Evolutionary conservation across 2,888 invertebrate species (phyloP).

Genomic region (Molorchus minor): DNA sequence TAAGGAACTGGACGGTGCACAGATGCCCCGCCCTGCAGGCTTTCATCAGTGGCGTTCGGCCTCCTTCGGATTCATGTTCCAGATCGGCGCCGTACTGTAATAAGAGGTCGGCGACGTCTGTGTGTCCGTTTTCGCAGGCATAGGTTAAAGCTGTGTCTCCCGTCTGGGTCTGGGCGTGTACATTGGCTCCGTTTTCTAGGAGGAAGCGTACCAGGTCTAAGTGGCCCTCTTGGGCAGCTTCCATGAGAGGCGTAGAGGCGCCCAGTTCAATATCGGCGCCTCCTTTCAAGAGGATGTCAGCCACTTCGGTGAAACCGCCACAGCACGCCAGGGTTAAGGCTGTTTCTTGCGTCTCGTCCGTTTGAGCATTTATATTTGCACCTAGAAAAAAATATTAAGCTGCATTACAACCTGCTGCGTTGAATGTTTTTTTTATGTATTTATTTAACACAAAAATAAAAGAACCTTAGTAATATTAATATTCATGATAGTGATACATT

Average conservation of each 20-base stretch:
- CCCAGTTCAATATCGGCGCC: slow-evolving; percentile 95
- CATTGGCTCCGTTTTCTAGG: slow-evolving; percentile 85
- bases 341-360: slow-evolving; percentile 98
- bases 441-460: too few species aligned
- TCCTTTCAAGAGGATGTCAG: slow-evolving; percentile 93
- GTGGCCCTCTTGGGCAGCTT: slow-evolving; percentile 94
- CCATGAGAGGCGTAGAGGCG: slow-evolving; percentile 97
- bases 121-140: slow-evolving; percentile 99
- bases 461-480: too few species aligned
- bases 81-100: slow-evolving; percentile 90
- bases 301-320: slow-evolving; percentile 94
- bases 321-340: slow-evolving; percentile 94
- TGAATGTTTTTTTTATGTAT: too few species aligned
- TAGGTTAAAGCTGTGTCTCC: slow-evolving; percentile 78
- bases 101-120: slow-evolving; percentile 93
- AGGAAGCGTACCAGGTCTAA: slow-evolving; percentile 90
- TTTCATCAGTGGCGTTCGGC: slow-evolving; percentile 98
- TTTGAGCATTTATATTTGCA: slow-evolving; percentile 97
- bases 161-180: slow-evolving; percentile 93
- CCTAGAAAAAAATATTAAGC: slow-evolving; percentile 35
- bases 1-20: slow-evolving; percentile 95
- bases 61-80: slow-evolving; percentile 95
- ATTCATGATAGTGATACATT: too few species aligned
- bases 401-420: too few species aligned
- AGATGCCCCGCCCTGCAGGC: slow-evolving; percentile 96